These are phyloP conservation scores for Brachirus orientalis DNA, from an alignment of 2,113 vertebrate genomes.

Conservation along the genomic window DNA sequence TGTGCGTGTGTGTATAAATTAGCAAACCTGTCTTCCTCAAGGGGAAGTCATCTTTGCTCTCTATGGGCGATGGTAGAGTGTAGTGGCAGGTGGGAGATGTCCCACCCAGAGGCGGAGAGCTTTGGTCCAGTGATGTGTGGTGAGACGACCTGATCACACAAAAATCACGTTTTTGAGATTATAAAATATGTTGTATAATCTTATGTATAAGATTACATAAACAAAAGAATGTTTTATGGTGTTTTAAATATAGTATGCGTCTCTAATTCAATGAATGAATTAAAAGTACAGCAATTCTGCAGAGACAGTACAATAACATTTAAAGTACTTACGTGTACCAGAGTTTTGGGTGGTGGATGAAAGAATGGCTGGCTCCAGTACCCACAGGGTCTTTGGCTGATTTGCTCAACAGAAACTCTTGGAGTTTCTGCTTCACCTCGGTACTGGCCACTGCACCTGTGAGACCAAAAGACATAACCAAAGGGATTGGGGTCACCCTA, in stretches of 20 bases:
- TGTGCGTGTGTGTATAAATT: conserved; percentile 25
- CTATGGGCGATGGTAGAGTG: conserved; percentile 88
- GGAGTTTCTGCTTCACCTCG: conserved; percentile 98
- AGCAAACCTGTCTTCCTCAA: conserved; percentile 96
- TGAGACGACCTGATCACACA: conserved; percentile 89
- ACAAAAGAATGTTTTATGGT: neutral
- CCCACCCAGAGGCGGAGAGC: conserved; percentile 93
- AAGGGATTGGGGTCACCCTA: conserved; percentile 71
- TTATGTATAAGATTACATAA: too few relatives aligned
- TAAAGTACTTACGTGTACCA: conserved; percentile 93
- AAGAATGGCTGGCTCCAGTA: conserved; percentile 88
- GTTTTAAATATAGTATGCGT: neutral
- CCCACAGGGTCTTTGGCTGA: conserved; percentile 90
- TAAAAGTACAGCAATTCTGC: too few relatives aligned
- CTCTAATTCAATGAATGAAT: too few relatives aligned
- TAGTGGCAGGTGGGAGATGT: conserved; percentile 94
- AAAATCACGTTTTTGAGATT: neutral
- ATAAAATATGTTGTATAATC: neutral
- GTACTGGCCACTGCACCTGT: conserved; percentile 97
- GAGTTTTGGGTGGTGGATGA: conserved; percentile 92
- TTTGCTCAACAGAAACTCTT: conserved; percentile 99
- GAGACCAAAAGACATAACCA: conserved; percentile 74
- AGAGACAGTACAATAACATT: too few relatives aligned
- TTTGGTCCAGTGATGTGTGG: conserved; percentile 98
- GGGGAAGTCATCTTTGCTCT: conserved; percentile 95